phyloP scores from a whole-genome alignment of 2,888 invertebrate genomes.

The Meandrusa payeni region DNA sequence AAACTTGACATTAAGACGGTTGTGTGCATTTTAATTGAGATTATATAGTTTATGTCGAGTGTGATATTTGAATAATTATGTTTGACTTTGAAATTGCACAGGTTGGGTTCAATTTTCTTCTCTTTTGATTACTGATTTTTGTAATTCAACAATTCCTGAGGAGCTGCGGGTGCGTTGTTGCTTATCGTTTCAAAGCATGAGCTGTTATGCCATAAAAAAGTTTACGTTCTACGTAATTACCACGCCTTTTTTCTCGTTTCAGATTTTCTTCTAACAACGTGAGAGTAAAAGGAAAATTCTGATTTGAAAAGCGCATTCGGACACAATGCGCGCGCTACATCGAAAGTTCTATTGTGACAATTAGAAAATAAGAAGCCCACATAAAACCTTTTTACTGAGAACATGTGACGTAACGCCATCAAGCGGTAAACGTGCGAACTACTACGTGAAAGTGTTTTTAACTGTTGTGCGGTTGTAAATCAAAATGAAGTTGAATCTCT shows the following conservation, averaged over 20 bases:
- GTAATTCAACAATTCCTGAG: too few species aligned
- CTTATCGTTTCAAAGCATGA: too few species aligned
- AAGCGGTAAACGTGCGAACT: slow-evolving; percentile 36
- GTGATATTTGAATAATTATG: not conserved
- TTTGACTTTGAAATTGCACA: slow-evolving; percentile 21
- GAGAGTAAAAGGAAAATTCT: slow-evolving; percentile 42
- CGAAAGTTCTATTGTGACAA: slow-evolving; percentile 46
- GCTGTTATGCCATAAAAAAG: too few species aligned
- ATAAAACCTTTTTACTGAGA: slow-evolving; percentile 31
- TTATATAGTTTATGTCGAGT: slow-evolving; percentile 1
- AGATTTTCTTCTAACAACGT: slow-evolving; percentile 56
- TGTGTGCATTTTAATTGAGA: slow-evolving; percentile 1
- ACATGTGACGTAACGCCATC: slow-evolving; percentile 69
- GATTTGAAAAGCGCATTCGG: slow-evolving; percentile 39
- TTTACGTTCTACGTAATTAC: too few species aligned
- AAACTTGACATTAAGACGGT: slow-evolving; percentile 27
- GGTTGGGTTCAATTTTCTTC: too few species aligned
- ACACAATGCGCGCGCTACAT: slow-evolving; percentile 50
- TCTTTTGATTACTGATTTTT: too few species aligned
- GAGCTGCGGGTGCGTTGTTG: too few species aligned
- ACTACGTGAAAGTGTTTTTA: slow-evolving; percentile 43
- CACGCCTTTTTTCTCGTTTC: slow-evolving; percentile 51
- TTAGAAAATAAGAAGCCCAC: slow-evolving; percentile 55
- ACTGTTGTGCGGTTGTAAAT: slow-evolving; percentile 16
- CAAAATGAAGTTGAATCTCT: slow-evolving; percentile 83